Percentiles rank a stretch among this genome's conserved stretches.
phyloP scores from a whole-genome alignment of 2,888 invertebrate genomes.

The Caenorhabditis sulstoni region DNA sequence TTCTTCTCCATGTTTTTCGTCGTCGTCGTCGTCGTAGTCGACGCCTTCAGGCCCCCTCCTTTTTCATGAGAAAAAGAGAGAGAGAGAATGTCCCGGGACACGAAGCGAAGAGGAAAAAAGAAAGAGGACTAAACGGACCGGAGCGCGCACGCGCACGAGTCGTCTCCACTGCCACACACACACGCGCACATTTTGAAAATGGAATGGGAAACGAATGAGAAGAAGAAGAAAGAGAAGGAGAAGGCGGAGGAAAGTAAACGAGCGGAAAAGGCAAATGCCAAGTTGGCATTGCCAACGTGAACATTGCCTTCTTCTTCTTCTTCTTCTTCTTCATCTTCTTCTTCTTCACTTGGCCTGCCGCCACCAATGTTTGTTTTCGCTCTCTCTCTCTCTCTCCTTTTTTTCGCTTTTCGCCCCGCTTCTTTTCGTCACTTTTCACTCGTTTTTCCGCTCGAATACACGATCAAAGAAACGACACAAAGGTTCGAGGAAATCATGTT shows the following conservation, averaged over 20 bases:
- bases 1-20: slow-evolving; percentile 15
- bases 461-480: slow-evolving; percentile 12
- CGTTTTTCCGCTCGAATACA: slow-evolving; percentile 15
- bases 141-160: background rate
- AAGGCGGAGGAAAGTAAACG: background rate
- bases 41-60: slow-evolving; percentile 9
- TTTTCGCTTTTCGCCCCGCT: background rate
- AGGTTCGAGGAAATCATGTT: slow-evolving; percentile 20
- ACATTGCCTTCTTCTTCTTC: slow-evolving; percentile 8
- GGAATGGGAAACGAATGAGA: no score
- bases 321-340: no score
- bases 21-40: background rate
- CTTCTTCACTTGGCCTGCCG: background rate
- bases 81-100: slow-evolving; percentile 28
- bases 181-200: no score
- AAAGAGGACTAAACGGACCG: slow-evolving; percentile 30
- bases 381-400: background rate
- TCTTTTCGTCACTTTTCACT: background rate
- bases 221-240: background rate
- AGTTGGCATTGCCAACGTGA: slow-evolving; percentile 4
- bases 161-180: slow-evolving; percentile 7
- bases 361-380: slow-evolving; percentile 14
- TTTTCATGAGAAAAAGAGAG: background rate
- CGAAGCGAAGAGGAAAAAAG: background rate
- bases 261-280: background rate